Evolutionary conservation across 1,140 invertebrate species (phyloP).

Genomic region (Dysdera silvatica): DNA sequence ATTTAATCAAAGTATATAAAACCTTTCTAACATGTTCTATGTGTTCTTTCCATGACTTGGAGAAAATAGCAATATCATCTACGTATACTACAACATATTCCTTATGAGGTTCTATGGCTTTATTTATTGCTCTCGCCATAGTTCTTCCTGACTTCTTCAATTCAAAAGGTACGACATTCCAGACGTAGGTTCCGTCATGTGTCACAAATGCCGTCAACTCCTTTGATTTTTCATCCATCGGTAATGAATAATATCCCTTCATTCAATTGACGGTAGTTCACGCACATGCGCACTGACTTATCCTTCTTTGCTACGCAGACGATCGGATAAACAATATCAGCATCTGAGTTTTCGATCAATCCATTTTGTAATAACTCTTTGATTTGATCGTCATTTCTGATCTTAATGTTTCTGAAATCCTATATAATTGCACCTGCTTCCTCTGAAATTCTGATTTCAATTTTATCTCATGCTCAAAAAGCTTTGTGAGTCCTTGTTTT

Average conservation of each 20-base stretch:
- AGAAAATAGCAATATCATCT: too few species aligned
- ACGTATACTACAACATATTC: too few species aligned
- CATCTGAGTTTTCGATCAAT: neutral
- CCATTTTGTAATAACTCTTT: neutral
- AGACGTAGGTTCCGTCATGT: neutral
- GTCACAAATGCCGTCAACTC: neutral
- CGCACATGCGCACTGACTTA: neutral
- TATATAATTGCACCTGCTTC: neutral
- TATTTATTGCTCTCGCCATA: too few species aligned
- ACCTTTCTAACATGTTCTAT: too few species aligned
- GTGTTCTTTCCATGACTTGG: too few species aligned
- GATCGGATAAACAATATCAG: neutral
- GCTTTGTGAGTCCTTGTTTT: too few species aligned
- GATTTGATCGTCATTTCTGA: neutral
- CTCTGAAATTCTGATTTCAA: too few species aligned
- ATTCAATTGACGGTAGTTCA: constrained; percentile 3
- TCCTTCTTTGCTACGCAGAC: constrained; percentile 11
- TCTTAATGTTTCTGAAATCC: neutral
- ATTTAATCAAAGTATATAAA: too few species aligned
- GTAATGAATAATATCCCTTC: constrained; percentile 10
- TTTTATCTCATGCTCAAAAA: too few species aligned
- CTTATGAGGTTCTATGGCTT: too few species aligned
- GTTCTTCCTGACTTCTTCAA: neutral
- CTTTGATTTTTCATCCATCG: neutral
- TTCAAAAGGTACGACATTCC: neutral